phyloP scores from a whole-genome alignment of 2,888 invertebrate species.

The Microctonus hyperodae region DNA sequence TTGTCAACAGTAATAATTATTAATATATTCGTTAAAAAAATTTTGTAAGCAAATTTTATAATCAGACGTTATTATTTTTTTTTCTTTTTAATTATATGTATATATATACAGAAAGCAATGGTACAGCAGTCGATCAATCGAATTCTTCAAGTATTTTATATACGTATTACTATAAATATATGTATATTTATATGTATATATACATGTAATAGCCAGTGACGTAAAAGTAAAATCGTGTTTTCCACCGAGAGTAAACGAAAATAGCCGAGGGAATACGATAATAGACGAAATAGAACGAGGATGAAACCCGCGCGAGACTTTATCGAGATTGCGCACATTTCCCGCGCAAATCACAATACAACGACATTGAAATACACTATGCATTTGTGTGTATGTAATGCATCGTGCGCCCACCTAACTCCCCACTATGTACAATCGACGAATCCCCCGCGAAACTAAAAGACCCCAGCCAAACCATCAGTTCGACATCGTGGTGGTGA shows the following conservation, averaged over 20 bases:
- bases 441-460: constrained; percentile 57
- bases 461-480: constrained; percentile 60
- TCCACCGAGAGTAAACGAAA: constrained; percentile 5
- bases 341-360: constrained; percentile 51
- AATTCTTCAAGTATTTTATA: background rate
- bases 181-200: background rate
- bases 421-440: constrained; percentile 34
- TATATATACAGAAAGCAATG: background rate
- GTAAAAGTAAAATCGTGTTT: background rate
- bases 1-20: too few relatives aligned
- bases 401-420: constrained; percentile 11
- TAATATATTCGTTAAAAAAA: too few relatives aligned
- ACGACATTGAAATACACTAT: background rate
- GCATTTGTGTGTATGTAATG: too few relatives aligned
- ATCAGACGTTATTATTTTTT: too few relatives aligned
- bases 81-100: background rate
- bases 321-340: constrained; percentile 46
- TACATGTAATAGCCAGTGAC: too few relatives aligned
- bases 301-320: background rate
- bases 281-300: constrained; percentile 14
- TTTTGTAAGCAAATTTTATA: too few relatives aligned
- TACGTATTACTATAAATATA: too few relatives aligned
- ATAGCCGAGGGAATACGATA: constrained; percentile 11
- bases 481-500: constrained; percentile 58
- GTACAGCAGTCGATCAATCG: constrained; percentile 18